phyloP scores from a whole-genome alignment of 2,888 invertebrate species.

The Drepanosiphum platanoidis region DNA sequence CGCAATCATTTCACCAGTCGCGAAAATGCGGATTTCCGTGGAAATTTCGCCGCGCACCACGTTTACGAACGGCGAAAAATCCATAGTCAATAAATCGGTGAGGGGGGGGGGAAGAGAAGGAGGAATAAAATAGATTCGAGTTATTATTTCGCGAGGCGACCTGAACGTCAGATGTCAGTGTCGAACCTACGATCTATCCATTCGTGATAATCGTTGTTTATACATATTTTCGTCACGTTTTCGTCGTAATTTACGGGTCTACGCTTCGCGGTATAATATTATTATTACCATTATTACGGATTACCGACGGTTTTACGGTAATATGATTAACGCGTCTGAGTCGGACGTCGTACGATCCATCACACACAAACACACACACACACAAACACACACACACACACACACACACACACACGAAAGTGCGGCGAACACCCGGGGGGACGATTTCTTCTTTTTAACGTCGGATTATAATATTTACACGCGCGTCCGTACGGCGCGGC shows the following conservation, averaged over 20 bases:
- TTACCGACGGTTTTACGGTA: background rate
- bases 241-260: background rate
- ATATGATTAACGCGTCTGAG: background rate
- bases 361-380: too few relatives aligned
- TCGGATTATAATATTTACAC: background rate
- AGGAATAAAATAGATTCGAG: background rate
- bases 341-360: background rate
- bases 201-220: constrained; percentile 22
- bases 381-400: background rate
- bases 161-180: too few relatives aligned
- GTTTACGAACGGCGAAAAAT: too few relatives aligned
- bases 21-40: too few relatives aligned
- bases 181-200: too few relatives aligned
- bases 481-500: background rate
- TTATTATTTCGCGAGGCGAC: background rate
- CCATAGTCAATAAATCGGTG: background rate
- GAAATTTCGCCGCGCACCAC: too few relatives aligned
- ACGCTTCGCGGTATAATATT: background rate
- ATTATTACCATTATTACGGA: background rate
- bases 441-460: background rate
- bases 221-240: background rate
- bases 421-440: background rate
- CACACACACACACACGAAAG: background rate
- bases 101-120: too few relatives aligned
- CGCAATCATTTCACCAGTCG: too few relatives aligned